A percentile compares a stretch with the other conserved stretches of the same genome.
Evolutionary conservation across 2,113 vertebrate species (phyloP).

Genomic region (Vidua macroura): DNA sequence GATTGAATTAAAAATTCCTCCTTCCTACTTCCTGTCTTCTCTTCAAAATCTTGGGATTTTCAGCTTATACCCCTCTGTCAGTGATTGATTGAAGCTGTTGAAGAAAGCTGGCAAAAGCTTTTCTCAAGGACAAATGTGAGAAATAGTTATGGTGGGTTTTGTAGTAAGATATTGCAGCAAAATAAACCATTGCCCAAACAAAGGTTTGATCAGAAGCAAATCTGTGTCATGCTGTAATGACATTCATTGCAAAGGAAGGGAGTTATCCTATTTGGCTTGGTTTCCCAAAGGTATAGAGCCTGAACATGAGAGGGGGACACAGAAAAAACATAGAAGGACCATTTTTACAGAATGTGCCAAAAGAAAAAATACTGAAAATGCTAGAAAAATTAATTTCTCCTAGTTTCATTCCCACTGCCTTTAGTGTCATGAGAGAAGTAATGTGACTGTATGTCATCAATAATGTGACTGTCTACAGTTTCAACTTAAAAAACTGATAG

Average conservation of each 20-base stretch:
- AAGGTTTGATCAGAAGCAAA: neutral
- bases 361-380: neutral
- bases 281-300: neutral
- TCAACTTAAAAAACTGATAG: neutral
- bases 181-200: neutral
- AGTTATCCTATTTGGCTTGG: neutral
- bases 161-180: neutral
- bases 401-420: neutral
- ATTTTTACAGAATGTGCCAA: neutral
- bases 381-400: neutral
- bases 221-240: neutral
- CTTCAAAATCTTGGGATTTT: neutral
- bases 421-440: neutral
- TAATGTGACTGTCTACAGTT: neutral
- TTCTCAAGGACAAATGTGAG: neutral
- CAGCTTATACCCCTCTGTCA: neutral
- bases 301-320: neutral
- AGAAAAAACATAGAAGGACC: neutral
- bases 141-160: neutral
- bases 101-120: neutral
- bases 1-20: neutral
- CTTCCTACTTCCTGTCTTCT: conserved; percentile 7
- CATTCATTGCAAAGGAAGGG: neutral
- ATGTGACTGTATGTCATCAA: neutral
- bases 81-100: neutral